These are phyloP conservation scores for Diadema setosum DNA, from an alignment of 35 echinoderm and acorn worm species.

Conservation along the genomic window DNA sequence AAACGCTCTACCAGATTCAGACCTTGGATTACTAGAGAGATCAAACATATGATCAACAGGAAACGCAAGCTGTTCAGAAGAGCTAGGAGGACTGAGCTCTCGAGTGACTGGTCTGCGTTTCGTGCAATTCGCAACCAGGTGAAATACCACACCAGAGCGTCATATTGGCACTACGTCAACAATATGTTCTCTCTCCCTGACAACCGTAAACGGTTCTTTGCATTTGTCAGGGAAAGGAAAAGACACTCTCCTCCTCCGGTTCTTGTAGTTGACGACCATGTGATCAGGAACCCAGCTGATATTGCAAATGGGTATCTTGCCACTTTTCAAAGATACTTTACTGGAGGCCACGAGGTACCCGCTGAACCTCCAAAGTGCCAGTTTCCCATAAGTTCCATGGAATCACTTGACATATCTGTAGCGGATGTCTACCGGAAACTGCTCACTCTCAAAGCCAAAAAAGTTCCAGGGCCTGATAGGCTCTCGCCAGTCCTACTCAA, in stretches of 20 bases:
- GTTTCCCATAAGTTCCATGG: background rate
- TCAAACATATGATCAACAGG: too few species aligned
- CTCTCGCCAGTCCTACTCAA: background rate
- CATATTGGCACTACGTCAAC: slow-evolving; percentile 2
- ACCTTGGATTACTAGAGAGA: too few species aligned
- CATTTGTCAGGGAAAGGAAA: background rate
- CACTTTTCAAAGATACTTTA: background rate
- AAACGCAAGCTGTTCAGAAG: too few species aligned
- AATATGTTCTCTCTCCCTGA: background rate
- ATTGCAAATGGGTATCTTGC: background rate
- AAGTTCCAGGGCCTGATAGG: background rate
- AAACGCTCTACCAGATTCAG: too few species aligned
- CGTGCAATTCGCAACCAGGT: too few species aligned
- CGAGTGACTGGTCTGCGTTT: too few species aligned
- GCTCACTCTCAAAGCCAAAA: background rate
- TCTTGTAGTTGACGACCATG: background rate
- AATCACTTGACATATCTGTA: background rate
- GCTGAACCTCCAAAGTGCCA: background rate
- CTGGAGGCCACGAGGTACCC: background rate
- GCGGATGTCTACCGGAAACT: background rate
- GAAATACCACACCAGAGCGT: too few species aligned
- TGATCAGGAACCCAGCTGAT: background rate
- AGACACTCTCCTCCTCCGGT: background rate
- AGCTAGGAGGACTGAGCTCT: too few species aligned
- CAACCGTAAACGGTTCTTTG: slow-evolving; percentile 17